phyloP scores from a whole-genome alignment of 2,113 vertebrate genomes.

The Spea bombifrons region DNA sequence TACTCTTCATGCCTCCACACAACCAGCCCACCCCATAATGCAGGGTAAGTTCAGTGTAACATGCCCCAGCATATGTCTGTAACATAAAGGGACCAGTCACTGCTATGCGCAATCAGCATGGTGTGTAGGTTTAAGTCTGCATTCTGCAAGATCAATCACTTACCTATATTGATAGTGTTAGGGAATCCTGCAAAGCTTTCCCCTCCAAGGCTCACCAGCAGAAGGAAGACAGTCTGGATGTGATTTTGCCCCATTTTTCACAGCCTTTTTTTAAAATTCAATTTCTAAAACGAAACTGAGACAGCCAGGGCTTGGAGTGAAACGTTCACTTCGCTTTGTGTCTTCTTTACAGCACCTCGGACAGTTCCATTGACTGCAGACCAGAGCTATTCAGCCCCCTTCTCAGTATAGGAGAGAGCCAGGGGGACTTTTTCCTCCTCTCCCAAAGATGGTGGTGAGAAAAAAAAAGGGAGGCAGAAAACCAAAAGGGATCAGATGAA shows the following conservation, averaged over 20 bases:
- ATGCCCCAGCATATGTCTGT: slow-evolving; percentile 49
- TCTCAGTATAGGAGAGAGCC: slow-evolving; percentile 25
- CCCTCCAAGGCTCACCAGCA: slow-evolving; percentile 82
- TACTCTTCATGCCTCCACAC: not conserved
- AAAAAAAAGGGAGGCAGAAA: slow-evolving; percentile 37
- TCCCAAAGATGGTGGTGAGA: slow-evolving; percentile 76
- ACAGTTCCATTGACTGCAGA: slow-evolving; percentile 70
- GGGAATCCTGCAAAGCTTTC: slow-evolving; percentile 85
- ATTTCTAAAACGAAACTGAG: slow-evolving; percentile 74
- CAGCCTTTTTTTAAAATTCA: slow-evolving; percentile 69
- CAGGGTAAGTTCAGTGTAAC: not conserved
- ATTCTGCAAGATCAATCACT: slow-evolving; percentile 55
- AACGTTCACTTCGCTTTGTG: slow-evolving; percentile 51
- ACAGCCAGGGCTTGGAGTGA: slow-evolving; percentile 72
- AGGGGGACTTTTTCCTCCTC: slow-evolving; percentile 43
- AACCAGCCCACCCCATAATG: not conserved
- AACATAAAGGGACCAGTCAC: slow-evolving; percentile 21
- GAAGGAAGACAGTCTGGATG: slow-evolving; percentile 68
- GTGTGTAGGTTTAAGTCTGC: slow-evolving; percentile 2
- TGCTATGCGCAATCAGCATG: not conserved
- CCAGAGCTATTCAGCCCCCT: slow-evolving; percentile 60
- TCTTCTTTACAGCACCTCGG: slow-evolving; percentile 63
- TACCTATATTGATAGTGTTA: slow-evolving; percentile 97
- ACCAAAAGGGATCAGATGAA: slow-evolving; percentile 60
- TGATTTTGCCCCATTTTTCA: slow-evolving; percentile 85